phyloP scores from a whole-genome alignment of 2,888 invertebrate species.

The Dendrolimus pini region DNA sequence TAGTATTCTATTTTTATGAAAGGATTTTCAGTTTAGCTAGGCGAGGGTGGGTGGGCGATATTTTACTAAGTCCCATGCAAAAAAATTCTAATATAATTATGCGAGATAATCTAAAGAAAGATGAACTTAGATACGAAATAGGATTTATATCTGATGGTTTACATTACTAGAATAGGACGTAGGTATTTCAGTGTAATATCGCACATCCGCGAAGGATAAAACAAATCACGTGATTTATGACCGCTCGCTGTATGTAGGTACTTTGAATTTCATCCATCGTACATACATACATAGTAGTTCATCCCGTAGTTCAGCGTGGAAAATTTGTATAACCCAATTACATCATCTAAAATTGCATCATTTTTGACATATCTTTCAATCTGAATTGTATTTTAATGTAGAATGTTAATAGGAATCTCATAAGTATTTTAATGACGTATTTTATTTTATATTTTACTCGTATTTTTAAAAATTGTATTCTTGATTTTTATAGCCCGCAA shows the following conservation, averaged over 20 bases:
- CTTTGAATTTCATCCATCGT: neutral
- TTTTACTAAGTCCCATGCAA: neutral
- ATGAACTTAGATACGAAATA: neutral
- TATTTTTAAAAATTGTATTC: too few species aligned
- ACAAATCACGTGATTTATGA: neutral
- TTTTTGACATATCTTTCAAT: too few species aligned
- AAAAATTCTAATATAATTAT: neutral
- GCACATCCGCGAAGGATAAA: neutral
- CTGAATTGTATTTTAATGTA: constrained; percentile 4
- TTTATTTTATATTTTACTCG: too few species aligned
- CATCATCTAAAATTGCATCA: too few species aligned
- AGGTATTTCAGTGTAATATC: neutral
- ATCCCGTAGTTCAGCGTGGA: too few species aligned
- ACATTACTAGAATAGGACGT: neutral
- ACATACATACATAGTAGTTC: neutral
- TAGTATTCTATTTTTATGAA: too few species aligned
- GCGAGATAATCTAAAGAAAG: neutral
- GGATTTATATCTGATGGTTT: neutral
- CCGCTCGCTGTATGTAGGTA: neutral
- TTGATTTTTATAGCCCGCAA: too few species aligned
- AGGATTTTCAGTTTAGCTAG: too few species aligned
- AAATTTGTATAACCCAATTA: too few species aligned
- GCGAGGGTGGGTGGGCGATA: too few species aligned
- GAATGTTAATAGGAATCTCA: too few species aligned
- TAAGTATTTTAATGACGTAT: too few species aligned